phyloP scores from a whole-genome alignment of 2,113 vertebrate species.

The Eulacestoma nigropectus region DNA sequence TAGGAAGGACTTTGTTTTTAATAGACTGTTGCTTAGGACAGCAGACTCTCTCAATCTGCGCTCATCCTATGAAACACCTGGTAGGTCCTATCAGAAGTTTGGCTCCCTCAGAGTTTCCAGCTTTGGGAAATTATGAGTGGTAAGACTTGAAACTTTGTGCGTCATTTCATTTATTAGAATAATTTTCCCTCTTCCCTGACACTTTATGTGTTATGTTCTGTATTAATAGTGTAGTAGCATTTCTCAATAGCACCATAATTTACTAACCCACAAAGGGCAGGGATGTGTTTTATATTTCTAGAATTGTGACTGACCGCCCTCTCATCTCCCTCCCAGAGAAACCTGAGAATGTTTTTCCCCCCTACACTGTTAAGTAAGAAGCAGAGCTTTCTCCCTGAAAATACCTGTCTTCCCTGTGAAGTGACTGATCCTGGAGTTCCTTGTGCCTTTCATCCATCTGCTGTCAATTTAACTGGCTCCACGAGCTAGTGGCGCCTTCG shows the following conservation, averaged over 20 bases:
- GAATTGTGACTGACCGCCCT: background rate
- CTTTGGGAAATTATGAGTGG: background rate
- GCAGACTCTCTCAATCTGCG: background rate
- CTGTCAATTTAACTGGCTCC: constrained; percentile 34
- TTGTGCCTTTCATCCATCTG: constrained; percentile 26
- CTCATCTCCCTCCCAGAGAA: background rate
- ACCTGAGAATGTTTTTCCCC: background rate
- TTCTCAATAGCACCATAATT: background rate
- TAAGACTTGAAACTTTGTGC: background rate
- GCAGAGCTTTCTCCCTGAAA: background rate
- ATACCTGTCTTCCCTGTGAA: constrained; percentile 2
- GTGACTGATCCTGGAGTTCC: background rate
- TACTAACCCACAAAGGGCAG: background rate
- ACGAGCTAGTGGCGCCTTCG: background rate
- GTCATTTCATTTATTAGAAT: constrained; percentile 5
- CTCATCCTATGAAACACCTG: background rate
- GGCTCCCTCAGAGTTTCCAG: background rate
- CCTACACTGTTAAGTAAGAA: background rate
- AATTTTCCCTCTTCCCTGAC: background rate
- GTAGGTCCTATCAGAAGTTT: background rate
- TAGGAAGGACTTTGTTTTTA: background rate
- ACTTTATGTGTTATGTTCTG: background rate
- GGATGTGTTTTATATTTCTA: background rate
- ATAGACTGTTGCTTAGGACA: background rate
- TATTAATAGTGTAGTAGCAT: background rate